A percentile compares a stretch with the other conserved stretches of the same genome.
Conservation (phyloP, 2,888 invertebrate species). For the Thymelicus lineola region DNA sequence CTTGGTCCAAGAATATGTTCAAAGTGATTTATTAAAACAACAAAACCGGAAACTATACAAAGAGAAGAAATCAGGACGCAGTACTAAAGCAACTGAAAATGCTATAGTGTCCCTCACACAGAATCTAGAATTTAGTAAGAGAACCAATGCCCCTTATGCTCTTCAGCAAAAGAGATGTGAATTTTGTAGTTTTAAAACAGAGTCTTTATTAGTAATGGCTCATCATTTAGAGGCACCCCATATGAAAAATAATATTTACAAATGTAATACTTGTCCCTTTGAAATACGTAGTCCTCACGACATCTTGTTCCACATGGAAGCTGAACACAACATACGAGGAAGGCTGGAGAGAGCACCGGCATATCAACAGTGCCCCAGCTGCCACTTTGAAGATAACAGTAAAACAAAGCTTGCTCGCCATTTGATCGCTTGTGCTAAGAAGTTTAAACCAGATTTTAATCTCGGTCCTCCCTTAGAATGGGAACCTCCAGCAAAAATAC, state of each 20-base stretch:
- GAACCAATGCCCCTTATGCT: constrained; percentile 93
- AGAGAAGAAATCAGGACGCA: constrained; percentile 86
- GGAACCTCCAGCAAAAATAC: constrained; percentile 98
- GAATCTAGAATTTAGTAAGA: constrained; percentile 94
- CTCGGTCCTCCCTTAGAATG: constrained; percentile 95
- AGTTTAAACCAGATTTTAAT: constrained; percentile 95
- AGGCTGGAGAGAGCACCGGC: constrained; percentile 94
- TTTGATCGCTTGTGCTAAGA: constrained; percentile 94
- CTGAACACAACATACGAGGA: constrained; percentile 95
- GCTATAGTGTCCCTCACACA: constrained; percentile 94
- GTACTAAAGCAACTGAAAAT: constrained; percentile 90
- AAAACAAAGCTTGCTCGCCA: constrained; percentile 96
- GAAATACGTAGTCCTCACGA: constrained; percentile 95
- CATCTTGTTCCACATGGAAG: constrained; percentile 97
- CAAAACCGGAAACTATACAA: constrained; percentile 95
- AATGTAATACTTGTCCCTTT: constrained; percentile 94
- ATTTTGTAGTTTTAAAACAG: constrained; percentile 96
- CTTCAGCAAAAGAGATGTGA: constrained; percentile 93
- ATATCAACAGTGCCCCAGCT: constrained; percentile 97
- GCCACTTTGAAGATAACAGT: constrained; percentile 97
- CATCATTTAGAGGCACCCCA: constrained; percentile 97
- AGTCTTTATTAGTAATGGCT: constrained; percentile 93
- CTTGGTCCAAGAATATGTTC: constrained; percentile 97
- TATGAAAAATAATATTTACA: constrained; percentile 94
- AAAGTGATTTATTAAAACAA: constrained; percentile 94